Evolutionary conservation across 2,113 vertebrate genomes (phyloP).

Genomic region (Puma concolor): DNA sequence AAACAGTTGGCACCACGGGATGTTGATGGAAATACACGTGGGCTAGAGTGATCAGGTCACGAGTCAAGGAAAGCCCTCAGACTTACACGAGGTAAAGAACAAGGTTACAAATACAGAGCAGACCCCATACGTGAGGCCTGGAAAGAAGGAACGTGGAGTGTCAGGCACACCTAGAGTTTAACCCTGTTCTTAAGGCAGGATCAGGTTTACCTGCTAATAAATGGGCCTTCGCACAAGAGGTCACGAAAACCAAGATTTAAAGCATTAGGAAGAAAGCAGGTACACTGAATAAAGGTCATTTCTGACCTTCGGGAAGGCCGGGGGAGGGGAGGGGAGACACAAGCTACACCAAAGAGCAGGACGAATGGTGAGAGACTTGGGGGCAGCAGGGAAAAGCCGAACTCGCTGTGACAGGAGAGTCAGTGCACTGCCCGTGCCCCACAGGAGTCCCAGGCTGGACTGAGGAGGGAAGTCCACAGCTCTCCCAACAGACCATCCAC

Average conservation of each 20-base stretch:
- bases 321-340: too few relatives aligned
- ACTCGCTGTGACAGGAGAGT: rapidly evolving
- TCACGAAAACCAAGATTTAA: not conserved
- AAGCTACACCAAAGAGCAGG: not conserved
- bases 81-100: too few relatives aligned
- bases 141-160: rapidly evolving
- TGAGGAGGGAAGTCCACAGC: rapidly evolving
- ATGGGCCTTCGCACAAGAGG: not conserved
- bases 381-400: not conserved
- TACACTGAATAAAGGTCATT: not conserved
- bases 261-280: not conserved
- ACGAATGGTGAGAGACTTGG: rapidly evolving
- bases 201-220: not conserved
- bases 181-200: too few relatives aligned
- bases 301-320: not conserved
- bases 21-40: rapidly evolving
- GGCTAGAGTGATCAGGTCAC: not conserved
- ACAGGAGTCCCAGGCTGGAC: too few relatives aligned
- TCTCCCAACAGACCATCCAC: rapidly evolving
- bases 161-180: rapidly evolving
- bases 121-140: too few relatives aligned
- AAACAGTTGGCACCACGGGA: rapidly evolving
- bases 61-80: not conserved
- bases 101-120: not conserved
- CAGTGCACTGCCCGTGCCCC: rapidly evolving